Base-by-base conservation (phyloP, 2,113 vertebrate genomes). In the Egretta garzetta region DNA sequence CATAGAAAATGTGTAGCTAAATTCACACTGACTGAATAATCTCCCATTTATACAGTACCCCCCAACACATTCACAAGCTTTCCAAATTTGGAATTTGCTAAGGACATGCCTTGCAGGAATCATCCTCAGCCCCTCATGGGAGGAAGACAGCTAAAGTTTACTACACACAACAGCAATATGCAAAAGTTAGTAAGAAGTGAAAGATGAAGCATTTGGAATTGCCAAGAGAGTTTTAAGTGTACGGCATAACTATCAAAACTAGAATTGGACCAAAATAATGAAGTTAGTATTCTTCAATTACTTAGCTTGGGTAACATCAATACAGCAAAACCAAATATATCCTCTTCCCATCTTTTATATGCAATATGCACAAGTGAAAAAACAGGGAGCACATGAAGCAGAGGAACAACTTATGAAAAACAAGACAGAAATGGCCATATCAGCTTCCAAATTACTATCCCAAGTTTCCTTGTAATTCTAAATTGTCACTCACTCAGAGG, bases 51-150 rank as follows among this genome's bases (percentile, higher is more conserved):
- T 70, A 33, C 1, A 2, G 83, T 62, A 33, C 8, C 52, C 55
- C 37, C 33, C 0, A 0, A 89, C 52, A 80, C 26, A 22, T 83
- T 81, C 72, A 49, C 0, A 0, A 89, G 76, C 66, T 86, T 88
- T 93, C 72, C 67, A 86, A 80, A 86, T 0, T n/a, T n/a, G n/a
- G n/a, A n/a, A 89, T 93, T 91, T 87, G 73, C 93, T 84, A 92
- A 96, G 72, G 62, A 68, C 17, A 10, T 41, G 70, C 56, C 56
- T 93, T 93, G 41, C 20, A 91, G 73, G 73, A 91, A 72, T 52
- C 4, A 49, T 81, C 92, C 83, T 17, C 70, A 87, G 68, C 47
- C 50, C 45, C 80, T 87, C 45, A 1, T 12, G 53, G 86, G 73
- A 93, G 49, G 93, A 58, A 85, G 43, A 63, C 20, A 89, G 39